These are phyloP conservation scores for Mesorhabditis belari DNA, from an alignment of 2,888 invertebrate species.

Conservation along the genomic window DNA sequence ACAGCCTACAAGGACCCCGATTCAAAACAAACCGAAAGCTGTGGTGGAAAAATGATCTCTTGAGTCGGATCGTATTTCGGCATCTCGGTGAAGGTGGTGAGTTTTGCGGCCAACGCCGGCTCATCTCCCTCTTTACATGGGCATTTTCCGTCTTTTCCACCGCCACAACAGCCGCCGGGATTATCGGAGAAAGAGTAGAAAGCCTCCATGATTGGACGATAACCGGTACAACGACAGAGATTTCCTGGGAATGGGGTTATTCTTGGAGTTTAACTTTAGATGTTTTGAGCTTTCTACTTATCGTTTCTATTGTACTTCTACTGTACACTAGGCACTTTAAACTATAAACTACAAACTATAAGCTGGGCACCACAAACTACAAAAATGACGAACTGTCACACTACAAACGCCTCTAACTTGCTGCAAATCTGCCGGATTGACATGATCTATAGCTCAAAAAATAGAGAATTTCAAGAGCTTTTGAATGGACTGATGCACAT, in stretches of 20 bases:
- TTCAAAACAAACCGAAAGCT: conserved; percentile 71
- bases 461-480: too few species aligned
- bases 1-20: too few species aligned
- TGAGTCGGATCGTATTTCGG: conserved; percentile 67
- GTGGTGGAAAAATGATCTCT: conserved; percentile 84
- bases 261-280: not conserved
- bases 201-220: conserved; percentile 82
- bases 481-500: too few species aligned
- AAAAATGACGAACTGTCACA: too few species aligned
- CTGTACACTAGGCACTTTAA: too few species aligned
- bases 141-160: conserved; percentile 50
- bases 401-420: too few species aligned
- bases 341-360: too few species aligned
- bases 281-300: too few species aligned
- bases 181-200: conserved; percentile 59
- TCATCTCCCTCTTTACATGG: conserved; percentile 2
- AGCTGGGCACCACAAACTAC: too few species aligned
- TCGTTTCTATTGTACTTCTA: too few species aligned
- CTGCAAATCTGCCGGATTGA: too few species aligned
- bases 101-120: conserved; percentile 5
- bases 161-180: conserved; percentile 17
- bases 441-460: too few species aligned
- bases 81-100: conserved; percentile 38
- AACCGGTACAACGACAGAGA: conserved; percentile 84
- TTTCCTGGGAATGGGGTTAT: conserved; percentile 63